Conservation (phyloP, 2,797 vertebrate species). For the Garrulus glandarius region DNA sequence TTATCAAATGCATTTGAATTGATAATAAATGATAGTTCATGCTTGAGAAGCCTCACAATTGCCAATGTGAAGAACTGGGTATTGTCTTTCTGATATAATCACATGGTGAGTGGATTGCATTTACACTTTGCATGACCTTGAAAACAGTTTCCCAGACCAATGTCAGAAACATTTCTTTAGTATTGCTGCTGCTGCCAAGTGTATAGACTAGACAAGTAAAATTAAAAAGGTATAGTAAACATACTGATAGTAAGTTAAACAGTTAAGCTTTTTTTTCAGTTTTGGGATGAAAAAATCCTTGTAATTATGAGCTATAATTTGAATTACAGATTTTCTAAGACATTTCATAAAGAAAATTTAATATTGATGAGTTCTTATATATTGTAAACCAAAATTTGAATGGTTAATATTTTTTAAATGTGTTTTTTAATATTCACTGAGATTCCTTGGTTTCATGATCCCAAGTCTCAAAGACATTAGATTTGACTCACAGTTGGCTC, state of each 20-base stretch:
- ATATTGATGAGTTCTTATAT: neutral
- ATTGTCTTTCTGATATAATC: constrained; percentile 33
- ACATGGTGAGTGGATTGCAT: neutral
- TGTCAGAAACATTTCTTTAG: neutral
- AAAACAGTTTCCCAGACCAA: neutral
- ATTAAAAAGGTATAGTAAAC: neutral
- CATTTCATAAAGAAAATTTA: neutral
- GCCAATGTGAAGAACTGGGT: constrained; percentile 20
- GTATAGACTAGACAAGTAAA: neutral
- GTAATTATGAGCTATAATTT: neutral
- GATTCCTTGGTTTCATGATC: neutral
- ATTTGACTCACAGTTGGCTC: neutral
- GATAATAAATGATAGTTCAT: constrained; percentile 73
- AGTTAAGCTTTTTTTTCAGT: neutral
- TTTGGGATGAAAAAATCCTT: neutral
- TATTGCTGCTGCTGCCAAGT: neutral
- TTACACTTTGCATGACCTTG: constrained; percentile 66
- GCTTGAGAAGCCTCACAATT: constrained; percentile 66
- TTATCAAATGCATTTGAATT: constrained; percentile 64
- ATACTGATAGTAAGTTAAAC: neutral
- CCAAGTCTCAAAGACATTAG: neutral
- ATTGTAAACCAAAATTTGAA: neutral
- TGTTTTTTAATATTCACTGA: neutral
- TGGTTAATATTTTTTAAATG: neutral
- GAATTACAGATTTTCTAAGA: neutral